Percentiles rank a stretch among this genome's conserved stretches.
phyloP scores from a whole-genome alignment of 2,888 invertebrate genomes.

The Petrolisthes manimaculis region DNA sequence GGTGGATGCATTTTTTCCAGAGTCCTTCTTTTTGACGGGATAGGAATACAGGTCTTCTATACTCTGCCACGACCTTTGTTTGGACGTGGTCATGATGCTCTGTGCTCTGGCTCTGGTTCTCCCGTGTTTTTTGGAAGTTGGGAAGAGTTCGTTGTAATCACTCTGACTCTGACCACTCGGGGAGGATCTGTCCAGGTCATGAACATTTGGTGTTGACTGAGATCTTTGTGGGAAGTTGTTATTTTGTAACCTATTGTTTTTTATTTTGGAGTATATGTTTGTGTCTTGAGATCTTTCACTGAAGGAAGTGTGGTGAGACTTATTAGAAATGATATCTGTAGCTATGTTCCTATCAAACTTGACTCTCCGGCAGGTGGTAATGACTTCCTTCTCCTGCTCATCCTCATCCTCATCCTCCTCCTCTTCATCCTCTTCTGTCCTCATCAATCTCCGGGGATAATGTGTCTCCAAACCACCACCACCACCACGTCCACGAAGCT shows the following conservation, averaged over 20 bases:
- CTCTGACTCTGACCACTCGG: conserved; percentile 83
- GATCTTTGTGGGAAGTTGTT: background rate
- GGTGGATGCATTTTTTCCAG: conserved; percentile 4
- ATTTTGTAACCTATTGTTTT: background rate
- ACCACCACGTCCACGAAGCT: background rate
- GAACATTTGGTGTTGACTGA: conserved; percentile 19
- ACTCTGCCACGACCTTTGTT: conserved; percentile 14
- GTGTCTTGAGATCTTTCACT: conserved; percentile 8
- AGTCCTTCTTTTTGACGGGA: conserved; percentile 37
- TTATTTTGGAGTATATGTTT: background rate
- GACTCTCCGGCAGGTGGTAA: conserved; percentile 13
- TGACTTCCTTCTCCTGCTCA: too few relatives aligned
- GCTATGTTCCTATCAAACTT: conserved; percentile 9
- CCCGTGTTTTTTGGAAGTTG: conserved; percentile 22
- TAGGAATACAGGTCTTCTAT: conserved; percentile 41
- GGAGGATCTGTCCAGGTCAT: conserved; percentile 78
- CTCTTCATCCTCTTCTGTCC: background rate
- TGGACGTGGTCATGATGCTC: background rate
- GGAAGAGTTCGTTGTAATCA: conserved; percentile 77
- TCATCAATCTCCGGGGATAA: too few relatives aligned
- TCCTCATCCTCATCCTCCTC: background rate
- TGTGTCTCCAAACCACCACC: conserved; percentile 6
- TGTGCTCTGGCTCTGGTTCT: conserved; percentile 27
- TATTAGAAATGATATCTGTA: background rate
- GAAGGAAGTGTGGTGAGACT: background rate